Percentiles rank a stretch among this genome's conserved stretches.
phyloP scores from a whole-genome alignment of 2,888 invertebrate genomes.

The Carpatolechia fugitivella region DNA sequence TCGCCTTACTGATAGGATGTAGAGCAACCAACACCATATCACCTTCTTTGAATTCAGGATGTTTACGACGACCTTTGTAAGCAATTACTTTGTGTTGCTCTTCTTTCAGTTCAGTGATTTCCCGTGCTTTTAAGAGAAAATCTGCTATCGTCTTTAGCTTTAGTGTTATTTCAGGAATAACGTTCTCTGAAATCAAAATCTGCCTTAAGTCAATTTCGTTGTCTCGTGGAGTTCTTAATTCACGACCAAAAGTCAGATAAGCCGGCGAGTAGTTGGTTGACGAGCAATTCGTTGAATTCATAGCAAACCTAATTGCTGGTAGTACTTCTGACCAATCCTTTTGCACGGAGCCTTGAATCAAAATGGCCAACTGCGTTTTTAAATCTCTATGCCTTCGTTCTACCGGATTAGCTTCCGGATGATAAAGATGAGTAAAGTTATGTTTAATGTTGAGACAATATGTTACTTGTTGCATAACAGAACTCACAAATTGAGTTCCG shows the following conservation, averaged over 20 bases:
- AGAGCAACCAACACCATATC: neutral
- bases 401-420: conserved; percentile 39
- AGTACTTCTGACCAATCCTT: conserved; percentile 25
- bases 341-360: conserved; percentile 25
- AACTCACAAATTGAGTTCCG: conserved; percentile 25
- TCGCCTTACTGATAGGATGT: neutral
- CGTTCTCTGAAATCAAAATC: conserved; percentile 19
- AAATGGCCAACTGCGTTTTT: conserved; percentile 33
- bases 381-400: conserved; percentile 38
- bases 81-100: conserved; percentile 18
- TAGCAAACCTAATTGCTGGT: conserved; percentile 30
- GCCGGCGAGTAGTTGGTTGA: conserved; percentile 28
- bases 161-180: conserved; percentile 23
- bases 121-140: conserved; percentile 14
- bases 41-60: conserved; percentile 18
- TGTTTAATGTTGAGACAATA: conserved; percentile 20
- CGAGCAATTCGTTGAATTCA: conserved; percentile 24
- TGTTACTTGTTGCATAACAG: conserved; percentile 24
- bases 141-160: conserved; percentile 14
- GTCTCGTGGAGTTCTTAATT: conserved; percentile 26
- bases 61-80: conserved; percentile 16
- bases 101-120: conserved; percentile 22
- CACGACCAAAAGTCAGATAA: conserved; percentile 31
- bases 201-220: conserved; percentile 17
- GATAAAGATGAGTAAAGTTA: conserved; percentile 32